phyloP scores from a whole-genome alignment of 2,113 vertebrate genomes.

The Solea senegalensis region DNA sequence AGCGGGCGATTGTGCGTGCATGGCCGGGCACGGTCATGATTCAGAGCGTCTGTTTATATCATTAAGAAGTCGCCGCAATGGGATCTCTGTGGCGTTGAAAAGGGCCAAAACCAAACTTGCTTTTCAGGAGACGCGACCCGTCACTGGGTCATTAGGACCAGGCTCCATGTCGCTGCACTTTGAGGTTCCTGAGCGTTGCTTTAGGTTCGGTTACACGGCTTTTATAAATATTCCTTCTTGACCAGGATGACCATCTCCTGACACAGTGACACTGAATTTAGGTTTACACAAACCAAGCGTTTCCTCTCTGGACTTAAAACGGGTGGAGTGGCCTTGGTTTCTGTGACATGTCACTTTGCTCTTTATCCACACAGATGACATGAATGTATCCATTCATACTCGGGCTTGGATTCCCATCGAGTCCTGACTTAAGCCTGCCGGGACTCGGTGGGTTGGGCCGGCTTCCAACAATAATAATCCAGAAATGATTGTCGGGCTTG shows the following conservation, averaged over 20 bases:
- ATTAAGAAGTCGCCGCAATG: slow-evolving; percentile 67
- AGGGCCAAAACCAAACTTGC: slow-evolving; percentile 59
- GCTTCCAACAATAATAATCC: no score
- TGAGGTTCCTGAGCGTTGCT: slow-evolving; percentile 71
- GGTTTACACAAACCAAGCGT: slow-evolving; percentile 27
- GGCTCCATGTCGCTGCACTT: slow-evolving; percentile 54
- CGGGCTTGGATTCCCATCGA: no score
- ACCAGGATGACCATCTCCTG: slow-evolving; percentile 36
- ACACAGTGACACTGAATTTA: slow-evolving; percentile 32
- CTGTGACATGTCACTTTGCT: slow-evolving; percentile 26
- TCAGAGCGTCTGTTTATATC: slow-evolving; percentile 72
- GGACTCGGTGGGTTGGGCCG: no score
- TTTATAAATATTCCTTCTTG: slow-evolving; percentile 64
- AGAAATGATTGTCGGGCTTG: no score
- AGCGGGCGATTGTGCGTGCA: slow-evolving; percentile 41
- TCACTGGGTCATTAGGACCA: slow-evolving; percentile 50
- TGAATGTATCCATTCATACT: slow-evolving; percentile 1
- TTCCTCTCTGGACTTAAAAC: slow-evolving; percentile 42
- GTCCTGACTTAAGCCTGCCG: no score
- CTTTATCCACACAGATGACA: slow-evolving; percentile 30
- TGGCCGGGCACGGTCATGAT: slow-evolving; percentile 43
- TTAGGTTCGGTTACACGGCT: slow-evolving; percentile 23
- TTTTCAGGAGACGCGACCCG: slow-evolving; percentile 58
- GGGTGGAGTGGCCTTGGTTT: slow-evolving; percentile 29
- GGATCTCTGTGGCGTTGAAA: slow-evolving; percentile 51